Percentiles rank a stretch among this genome's conserved stretches.
phyloP scores from a whole-genome alignment of 2,113 vertebrate genomes.

The Syrmaticus mikado region DNA sequence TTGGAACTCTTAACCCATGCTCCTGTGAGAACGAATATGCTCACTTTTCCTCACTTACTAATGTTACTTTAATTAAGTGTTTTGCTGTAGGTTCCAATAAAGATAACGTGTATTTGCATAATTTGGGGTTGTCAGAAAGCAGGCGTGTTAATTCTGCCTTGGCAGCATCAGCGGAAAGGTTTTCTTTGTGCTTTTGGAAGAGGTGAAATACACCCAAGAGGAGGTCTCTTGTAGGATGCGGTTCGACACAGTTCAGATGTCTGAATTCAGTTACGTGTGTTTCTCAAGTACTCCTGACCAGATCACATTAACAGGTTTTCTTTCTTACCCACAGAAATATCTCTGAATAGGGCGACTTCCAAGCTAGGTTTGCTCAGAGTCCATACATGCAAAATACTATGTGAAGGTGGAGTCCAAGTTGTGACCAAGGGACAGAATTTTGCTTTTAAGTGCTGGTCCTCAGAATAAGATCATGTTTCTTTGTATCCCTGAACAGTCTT shows the following conservation, averaged over 20 bases:
- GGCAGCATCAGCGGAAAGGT: not conserved
- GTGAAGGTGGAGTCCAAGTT: not conserved
- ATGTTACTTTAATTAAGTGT: not conserved
- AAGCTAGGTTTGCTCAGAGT: not conserved
- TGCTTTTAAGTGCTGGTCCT: constrained; percentile 31
- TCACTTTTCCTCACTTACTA: not conserved
- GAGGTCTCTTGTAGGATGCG: fast-evolving
- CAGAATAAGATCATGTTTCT: constrained; percentile 51
- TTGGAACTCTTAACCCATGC: not conserved
- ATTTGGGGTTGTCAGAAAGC: not conserved
- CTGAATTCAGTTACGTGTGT: not conserved
- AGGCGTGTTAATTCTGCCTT: not conserved
- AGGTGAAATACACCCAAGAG: not conserved
- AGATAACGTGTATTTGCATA: not conserved
- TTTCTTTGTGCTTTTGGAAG: not conserved
- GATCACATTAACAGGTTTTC: not conserved
- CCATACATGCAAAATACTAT: fast-evolving
- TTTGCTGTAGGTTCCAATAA: not conserved
- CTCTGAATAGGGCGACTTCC: not conserved
- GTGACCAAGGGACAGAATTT: not conserved
- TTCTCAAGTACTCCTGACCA: not conserved
- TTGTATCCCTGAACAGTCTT: constrained; percentile 43
- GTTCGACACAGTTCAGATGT: not conserved
- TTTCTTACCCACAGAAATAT: not conserved
- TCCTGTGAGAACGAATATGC: not conserved